Base-by-base conservation (phyloP, 1,140 invertebrate genomes). In the Drosophila ogumai region DNA sequence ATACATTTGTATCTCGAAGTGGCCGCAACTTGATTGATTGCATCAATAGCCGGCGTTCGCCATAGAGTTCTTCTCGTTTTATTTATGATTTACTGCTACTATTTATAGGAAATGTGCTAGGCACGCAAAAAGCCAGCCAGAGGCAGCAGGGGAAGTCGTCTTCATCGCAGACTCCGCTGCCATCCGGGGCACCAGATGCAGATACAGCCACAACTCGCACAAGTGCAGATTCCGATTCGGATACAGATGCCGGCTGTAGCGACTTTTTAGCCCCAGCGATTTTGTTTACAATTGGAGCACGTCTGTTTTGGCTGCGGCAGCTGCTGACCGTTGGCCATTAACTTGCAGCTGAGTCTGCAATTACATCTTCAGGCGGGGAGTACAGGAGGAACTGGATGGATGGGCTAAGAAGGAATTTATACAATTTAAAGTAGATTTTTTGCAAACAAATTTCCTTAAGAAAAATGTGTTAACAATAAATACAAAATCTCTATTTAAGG, bases 281-380 rank as follows among this genome's bases (percentile, higher is more conserved):
- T 81, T 88, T 87, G 84, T 87, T 87, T 87, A 87, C 84, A 87
- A 82, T 87, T 88, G 84, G 59, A 88, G 84, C 82, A 87, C 84
- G 82, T 87, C 75, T 87, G 84, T 87, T 82, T 86, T 79, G 82
- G 82, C 78, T 79, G 81, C 47, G 75, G 73, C 60, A 69, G 69
- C 79, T 75, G 82, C 76, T 88, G 84, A 80, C 84, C 82, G 58
- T 43, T 66, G 67, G 63, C 76, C 64, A 88, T 87, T 79, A 82
- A 82, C 65, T 81, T 76, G 75, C 80, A 76, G 63, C 52, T 50
- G 58, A 69, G 74, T 86, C 52, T 64, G 52, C 54, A 67, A 67
- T 82, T 87, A 72, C 78, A 81, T 50, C 84, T 31, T 13, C 13
- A 9, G 8, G 9, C 12, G 46, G n/a, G 6, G 31, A 40, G 60